Percentiles rank a stretch among this genome's conserved stretches.
These are phyloP conservation scores for Amphiduros pacificus DNA, from an alignment of 2,888 invertebrate genomes.

Conservation along the genomic window DNA sequence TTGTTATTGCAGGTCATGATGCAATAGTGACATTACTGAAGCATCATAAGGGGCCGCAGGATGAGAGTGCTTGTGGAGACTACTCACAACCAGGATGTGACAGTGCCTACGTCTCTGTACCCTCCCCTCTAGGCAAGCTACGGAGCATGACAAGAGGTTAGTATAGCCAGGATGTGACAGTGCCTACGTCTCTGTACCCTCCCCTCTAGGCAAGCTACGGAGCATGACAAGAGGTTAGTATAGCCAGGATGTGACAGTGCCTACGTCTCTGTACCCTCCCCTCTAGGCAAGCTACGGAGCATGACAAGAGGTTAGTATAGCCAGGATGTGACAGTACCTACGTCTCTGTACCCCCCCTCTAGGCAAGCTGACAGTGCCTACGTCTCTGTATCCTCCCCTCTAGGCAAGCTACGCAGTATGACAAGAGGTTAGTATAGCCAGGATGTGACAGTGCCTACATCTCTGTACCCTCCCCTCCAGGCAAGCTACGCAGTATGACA, in stretches of 20 bases:
- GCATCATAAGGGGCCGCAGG: conserved; percentile 60
- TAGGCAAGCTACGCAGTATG: conserved; percentile 61
- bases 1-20: conserved; percentile 57
- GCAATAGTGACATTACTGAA: conserved; percentile 61
- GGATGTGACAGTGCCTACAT: conserved; percentile 59
- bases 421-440: conserved; percentile 58
- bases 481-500: conserved; percentile 61
- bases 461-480: conserved; percentile 61
- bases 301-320: too few species aligned
- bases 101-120: conserved; percentile 61
- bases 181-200: too few species aligned
- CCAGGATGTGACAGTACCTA: too few species aligned
- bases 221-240: too few species aligned
- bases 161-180: too few species aligned
- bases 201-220: too few species aligned
- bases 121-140: conserved; percentile 61
- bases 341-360: too few species aligned
- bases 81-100: conserved; percentile 57
- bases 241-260: too few species aligned
- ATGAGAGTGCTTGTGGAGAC: conserved; percentile 60
- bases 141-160: conserved; percentile 60
- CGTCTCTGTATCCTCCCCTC: conserved; percentile 61
- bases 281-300: too few species aligned
- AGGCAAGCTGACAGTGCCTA: conserved; percentile 59
- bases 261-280: too few species aligned